Base-by-base conservation (phyloP, 2,797 vertebrate species). In the Epinephelus coioides region DNA sequence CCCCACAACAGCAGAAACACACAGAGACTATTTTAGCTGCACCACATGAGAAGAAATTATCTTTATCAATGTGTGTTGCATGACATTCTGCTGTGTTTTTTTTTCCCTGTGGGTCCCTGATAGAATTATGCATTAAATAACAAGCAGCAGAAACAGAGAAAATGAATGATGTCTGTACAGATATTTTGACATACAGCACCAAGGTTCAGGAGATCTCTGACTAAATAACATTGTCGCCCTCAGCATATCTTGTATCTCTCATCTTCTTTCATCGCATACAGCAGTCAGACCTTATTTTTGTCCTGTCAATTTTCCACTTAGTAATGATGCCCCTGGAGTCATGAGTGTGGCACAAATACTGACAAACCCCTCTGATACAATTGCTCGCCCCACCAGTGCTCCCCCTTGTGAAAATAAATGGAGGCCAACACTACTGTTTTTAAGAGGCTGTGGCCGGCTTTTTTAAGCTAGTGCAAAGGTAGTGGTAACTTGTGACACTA, bases 1-100 rank as follows among this genome's bases (percentile, higher is more conserved):
- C 76, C 80, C 68, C 91, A 92, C 86, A 91, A 88, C 92, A 86
- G 89, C 85, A 90, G 76, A 87, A 79, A 92, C 86, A 88, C 83
- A 90, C 82, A 71, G 63, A 63, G 59, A 53, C 78, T 74, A 85
- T 87, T 87, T 84, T 70, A 89, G 72, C 85, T 73, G 27, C 81
- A 50, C 78, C 44, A 80, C 84, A 84, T 83, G 80, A 79, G 72
- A 82, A 70, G 27, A 89, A 90, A 90, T 93, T 77, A 92, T 93
- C 89, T 85, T 84, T 71, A 91, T 92, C 91, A 71, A 25, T 78
- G 73, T 85, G 78, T 83, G 80, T 74, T 81, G 76, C 61, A 63
- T 91, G 88, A 88, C 82, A 89, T 91, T 90, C 68, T 79, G 78
- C 69, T 79, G 44, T 27, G 66, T 66, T 2, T 43, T 21, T 27